Conservation (phyloP, 2,797 vertebrate species). For the Centropyge bicolor region DNA sequence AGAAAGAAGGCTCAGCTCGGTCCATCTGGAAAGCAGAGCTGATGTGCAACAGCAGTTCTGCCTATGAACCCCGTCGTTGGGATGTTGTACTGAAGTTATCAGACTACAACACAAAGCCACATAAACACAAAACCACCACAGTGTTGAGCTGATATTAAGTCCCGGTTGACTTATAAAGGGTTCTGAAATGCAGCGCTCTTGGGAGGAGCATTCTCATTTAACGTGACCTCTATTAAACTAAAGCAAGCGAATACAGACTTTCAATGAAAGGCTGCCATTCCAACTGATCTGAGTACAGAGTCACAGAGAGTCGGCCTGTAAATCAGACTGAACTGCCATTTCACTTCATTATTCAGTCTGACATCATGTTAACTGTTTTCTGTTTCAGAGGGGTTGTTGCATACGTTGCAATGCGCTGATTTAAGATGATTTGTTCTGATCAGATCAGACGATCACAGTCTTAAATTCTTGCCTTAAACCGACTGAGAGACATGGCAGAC, state of each 20-base stretch:
- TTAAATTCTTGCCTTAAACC: too few species aligned
- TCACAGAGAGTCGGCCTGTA: too few species aligned
- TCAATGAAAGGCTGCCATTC: neutral
- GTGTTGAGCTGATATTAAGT: neutral
- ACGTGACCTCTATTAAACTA: constrained; percentile 9
- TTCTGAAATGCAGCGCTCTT: neutral
- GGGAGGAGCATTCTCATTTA: neutral
- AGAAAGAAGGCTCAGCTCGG: neutral
- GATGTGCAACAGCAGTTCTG: neutral
- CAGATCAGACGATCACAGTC: too few species aligned
- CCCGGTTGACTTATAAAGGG: neutral
- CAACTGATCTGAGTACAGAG: neutral
- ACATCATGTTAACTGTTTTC: neutral
- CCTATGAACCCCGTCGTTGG: neutral
- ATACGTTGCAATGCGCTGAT: neutral
- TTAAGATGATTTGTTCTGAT: neutral
- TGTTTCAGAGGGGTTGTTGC: constrained; percentile 2
- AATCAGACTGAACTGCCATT: neutral
- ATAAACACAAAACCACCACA: neutral
- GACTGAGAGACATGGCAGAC: neutral
- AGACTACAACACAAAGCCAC: neutral
- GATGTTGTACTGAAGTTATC: neutral
- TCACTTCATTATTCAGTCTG: neutral
- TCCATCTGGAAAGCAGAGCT: neutral
- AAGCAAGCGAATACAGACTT: neutral